Conservation (phyloP, 2,113 vertebrate genomes). For the Sakesphorus luctuosus region DNA sequence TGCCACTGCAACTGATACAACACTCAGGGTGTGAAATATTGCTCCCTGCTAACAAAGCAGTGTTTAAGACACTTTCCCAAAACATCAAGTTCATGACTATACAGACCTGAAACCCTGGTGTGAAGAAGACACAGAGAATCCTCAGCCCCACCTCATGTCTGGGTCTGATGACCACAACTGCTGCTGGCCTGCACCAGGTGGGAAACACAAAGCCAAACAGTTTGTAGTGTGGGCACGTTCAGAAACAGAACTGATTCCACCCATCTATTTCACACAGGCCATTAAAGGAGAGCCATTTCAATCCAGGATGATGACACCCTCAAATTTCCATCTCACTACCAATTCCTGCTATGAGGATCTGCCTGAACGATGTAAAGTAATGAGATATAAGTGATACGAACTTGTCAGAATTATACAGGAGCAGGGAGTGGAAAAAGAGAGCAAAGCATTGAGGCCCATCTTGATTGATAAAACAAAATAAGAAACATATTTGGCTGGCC, state of each 20-base stretch:
- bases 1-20: not conserved
- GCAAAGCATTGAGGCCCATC: not conserved
- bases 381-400: not conserved
- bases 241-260: not conserved
- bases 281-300: not conserved
- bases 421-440: not conserved
- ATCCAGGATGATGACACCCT: not conserved
- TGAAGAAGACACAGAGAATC: not conserved
- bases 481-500: not conserved
- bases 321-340: not conserved
- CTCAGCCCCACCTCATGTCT: not conserved
- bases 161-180: not conserved
- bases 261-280: not conserved
- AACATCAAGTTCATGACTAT: not conserved
- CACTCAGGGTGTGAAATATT: not conserved
- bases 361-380: no score
- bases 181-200: not conserved
- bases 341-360: not conserved
- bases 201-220: not conserved
- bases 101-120: not conserved
- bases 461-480: not conserved
- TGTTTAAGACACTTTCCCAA: not conserved
- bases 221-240: accelerated
- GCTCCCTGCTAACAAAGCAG: not conserved
- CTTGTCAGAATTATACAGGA: not conserved